Conservation (phyloP, 2,113 vertebrate species). For the Phrynosoma blainvillii region DNA sequence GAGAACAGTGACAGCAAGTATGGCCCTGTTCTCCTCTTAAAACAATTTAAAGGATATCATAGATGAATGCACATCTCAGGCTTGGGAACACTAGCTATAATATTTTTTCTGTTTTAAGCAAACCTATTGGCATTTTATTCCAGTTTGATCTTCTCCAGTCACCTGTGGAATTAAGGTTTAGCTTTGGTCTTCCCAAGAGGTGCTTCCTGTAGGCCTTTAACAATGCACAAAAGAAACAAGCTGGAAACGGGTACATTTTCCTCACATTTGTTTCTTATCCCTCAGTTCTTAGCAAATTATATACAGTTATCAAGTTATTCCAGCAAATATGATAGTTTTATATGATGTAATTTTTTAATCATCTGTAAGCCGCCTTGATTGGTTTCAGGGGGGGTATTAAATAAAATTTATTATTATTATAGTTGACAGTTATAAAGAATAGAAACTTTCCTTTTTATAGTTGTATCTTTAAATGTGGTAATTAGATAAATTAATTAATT, state of each 20-base stretch:
- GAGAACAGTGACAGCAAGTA: not conserved
- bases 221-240: not conserved
- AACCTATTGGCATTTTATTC: not conserved
- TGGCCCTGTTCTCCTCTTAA: not conserved
- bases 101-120: not conserved
- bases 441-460: not conserved
- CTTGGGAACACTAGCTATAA: not conserved
- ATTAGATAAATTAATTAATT: not conserved
- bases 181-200: not conserved
- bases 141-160: not conserved
- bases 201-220: not conserved
- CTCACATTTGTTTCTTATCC: not conserved
- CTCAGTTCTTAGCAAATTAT: not conserved
- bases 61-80: not conserved
- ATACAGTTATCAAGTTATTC: not conserved
- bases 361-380: too few relatives aligned
- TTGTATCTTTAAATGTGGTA: not conserved
- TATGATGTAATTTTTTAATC: too few relatives aligned
- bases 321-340: not conserved
- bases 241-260: not conserved
- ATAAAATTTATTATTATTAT: too few relatives aligned
- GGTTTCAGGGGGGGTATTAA: too few relatives aligned
- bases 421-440: not conserved
- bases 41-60: not conserved
- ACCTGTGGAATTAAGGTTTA: not conserved